A percentile compares a stretch with the other conserved stretches of the same genome.
Conservation (phyloP, 1,140 invertebrate species). For the Sweltsa coloradensis region DNA sequence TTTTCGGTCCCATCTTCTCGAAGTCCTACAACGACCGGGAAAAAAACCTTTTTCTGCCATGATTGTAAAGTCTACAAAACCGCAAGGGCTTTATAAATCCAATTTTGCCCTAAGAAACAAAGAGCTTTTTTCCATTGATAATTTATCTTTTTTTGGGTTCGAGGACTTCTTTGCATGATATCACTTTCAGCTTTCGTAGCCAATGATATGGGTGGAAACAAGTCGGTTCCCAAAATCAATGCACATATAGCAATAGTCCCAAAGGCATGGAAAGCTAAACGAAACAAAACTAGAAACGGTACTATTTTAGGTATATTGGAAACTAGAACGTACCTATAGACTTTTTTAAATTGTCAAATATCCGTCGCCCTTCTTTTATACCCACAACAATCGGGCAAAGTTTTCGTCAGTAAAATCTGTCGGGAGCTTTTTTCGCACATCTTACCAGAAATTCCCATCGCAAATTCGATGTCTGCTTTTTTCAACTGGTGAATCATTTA, state of each 20-base stretch:
- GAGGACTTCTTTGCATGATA: conserved; percentile 74
- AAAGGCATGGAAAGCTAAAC: conserved; percentile 75
- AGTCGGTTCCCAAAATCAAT: conserved; percentile 84
- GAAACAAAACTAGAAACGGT: conserved; percentile 80
- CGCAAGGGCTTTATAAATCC: conserved; percentile 79
- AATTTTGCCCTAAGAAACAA: conserved; percentile 72
- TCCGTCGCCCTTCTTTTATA: conserved; percentile 84
- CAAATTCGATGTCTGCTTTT: conserved; percentile 40
- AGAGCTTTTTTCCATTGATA: conserved; percentile 53
- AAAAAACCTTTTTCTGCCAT: conserved; percentile 78
- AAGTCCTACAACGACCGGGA: conserved; percentile 48
- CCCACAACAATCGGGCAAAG: conserved; percentile 87
- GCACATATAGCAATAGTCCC: conserved; percentile 69
- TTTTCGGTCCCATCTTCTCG: conserved; percentile 58
- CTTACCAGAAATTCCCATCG: conserved; percentile 76
- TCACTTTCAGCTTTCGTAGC: conserved; percentile 84
- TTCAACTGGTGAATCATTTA: conserved; percentile 74
- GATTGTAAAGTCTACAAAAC: conserved; percentile 77
- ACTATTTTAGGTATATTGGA: conserved; percentile 91
- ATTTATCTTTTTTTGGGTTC: conserved; percentile 66
- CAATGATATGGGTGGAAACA: conserved; percentile 69
- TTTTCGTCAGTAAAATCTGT: conserved; percentile 91
- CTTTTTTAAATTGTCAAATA: conserved; percentile 95
- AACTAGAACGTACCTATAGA: conserved; percentile 87
- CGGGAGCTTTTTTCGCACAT: conserved; percentile 88